Evolutionary conservation across 2,797 vertebrate genomes (phyloP), one percentile per base, ranked within the genome.

Genomic region (Fistularia commersonii): DNA sequence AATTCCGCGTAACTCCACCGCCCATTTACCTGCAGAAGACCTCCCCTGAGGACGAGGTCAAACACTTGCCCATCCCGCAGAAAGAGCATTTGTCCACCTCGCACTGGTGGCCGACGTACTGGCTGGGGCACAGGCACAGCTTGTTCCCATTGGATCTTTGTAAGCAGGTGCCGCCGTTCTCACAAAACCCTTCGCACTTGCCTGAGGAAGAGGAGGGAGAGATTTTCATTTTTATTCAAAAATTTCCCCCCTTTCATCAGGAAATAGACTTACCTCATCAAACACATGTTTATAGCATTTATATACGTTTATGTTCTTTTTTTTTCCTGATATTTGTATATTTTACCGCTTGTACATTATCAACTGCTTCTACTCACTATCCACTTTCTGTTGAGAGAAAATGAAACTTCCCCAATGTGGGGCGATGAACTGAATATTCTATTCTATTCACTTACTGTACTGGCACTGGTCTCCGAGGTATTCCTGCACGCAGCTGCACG

Each of bases 401-500:
- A n/a, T n/a, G n/a, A n/a, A n/a, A n/a, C n/a, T n/a, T n/a, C n/a
- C n/a, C n/a, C n/a, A n/a, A n/a, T n/a, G n/a, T n/a, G n/a, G n/a
- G n/a, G n/a, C n/a, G n/a, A n/a, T n/a, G n/a, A n/a, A n/a, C n/a
- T n/a, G n/a, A n/a, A n/a, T n/a, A n/a, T n/a, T n/a, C n/a, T n/a
- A n/a, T n/a, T n/a, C n/a, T n/a, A n/a, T n/a, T 55, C 68, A 93
- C 95, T 95, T 84, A 98, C 96, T 85, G 83, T 91, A 97, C 74
- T 97, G 95, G 88, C 96, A 98, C 78, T 92, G 92, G 83, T 96
- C 93, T 0, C 96, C 96, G 47, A 93, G 90, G 84, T 91, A 91
- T 74, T 87, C 85, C 3, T 82, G 8, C 0, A 75, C 79, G 71
- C 96, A 98, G 67, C 67, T 87, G 86, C 96, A 98, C 74, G 82